These are phyloP conservation scores for Vesta saturnalis DNA, from an alignment of 2,888 invertebrate genomes.

Conservation along the genomic window DNA sequence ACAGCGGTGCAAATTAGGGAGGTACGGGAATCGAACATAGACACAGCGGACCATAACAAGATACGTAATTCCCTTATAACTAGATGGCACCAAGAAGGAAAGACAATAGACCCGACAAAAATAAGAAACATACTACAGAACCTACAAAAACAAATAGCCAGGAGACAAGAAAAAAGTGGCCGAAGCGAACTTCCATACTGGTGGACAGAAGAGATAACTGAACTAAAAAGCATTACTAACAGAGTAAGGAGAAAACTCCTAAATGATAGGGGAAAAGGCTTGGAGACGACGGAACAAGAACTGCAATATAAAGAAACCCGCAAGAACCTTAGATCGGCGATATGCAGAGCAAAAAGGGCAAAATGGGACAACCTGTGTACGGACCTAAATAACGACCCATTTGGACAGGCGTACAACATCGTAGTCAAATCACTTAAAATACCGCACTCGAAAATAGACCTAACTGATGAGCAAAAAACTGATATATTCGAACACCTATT, in stretches of 20 bases:
- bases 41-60: not conserved
- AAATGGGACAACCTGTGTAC: not conserved
- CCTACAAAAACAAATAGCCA: not conserved
- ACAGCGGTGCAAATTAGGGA: not conserved
- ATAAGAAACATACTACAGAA: not conserved
- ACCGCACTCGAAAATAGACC: not conserved
- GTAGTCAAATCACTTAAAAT: not conserved
- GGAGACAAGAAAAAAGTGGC: not conserved
- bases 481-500: not conserved
- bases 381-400: not conserved
- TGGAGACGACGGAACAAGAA: not conserved
- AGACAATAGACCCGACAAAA: not conserved
- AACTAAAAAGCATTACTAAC: not conserved
- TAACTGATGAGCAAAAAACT: not conserved
- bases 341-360: not conserved
- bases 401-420: not conserved
- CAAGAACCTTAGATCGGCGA: not conserved
- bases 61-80: not conserved
- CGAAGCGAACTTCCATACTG: not conserved
- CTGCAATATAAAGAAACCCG: not conserved
- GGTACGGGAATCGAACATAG: not conserved
- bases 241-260: not conserved
- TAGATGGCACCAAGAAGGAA: not conserved
- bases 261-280: not conserved
- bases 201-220: not conserved